Base-by-base conservation (phyloP, 2,113 vertebrate genomes). In the Catharus minimus region DNA sequence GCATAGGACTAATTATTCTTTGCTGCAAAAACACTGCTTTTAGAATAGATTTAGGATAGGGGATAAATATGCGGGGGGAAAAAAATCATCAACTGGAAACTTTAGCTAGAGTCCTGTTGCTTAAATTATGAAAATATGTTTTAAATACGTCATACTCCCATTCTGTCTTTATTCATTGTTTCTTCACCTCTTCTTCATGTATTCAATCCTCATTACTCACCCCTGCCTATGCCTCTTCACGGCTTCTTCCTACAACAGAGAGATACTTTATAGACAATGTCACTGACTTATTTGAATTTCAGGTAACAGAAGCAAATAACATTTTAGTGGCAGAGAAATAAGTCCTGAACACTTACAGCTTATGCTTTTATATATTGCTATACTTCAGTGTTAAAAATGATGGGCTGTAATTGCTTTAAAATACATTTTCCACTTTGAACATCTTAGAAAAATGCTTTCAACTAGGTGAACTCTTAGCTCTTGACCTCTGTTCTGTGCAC, bases 271-370 rank as follows among this genome's bases (percentile, higher is more conserved):
- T 24, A 67, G 82, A 68, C 18, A 75, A 50, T 71, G 83, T 43
- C 77, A 93, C 15, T 0, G 0, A 46, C 43, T 93, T 88, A 87
- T 94, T 89, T 90, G 88, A 90, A 95, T 95, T 93, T 94, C 85
- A 94, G 74, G 89, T 94, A 94, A 95, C 92, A 73, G 73, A 94
- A 79, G 67, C 50, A 92, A 90, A 84, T 95, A 92, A 94, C 46
- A 79, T 93, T 94, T 95, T 90, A 95, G 83, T 73, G 46, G 50
- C 55, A 77, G 66, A 90, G 81, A 92, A 95, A 95, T 87, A 75
- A 92, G 75, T 94, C 86, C 74, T 87, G 77, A 93, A 82, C 61
- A 79, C 74, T 84, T 87, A 82, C 23, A 76, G 66, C 66, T 92
- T 89, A 84, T 72, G 60, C 62, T 90, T 93, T 93, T 84, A 85